Percentiles rank a stretch among this genome's conserved stretches.
phyloP scores from a whole-genome alignment of 2,797 vertebrate species.

The Oreochromis mossambicus region DNA sequence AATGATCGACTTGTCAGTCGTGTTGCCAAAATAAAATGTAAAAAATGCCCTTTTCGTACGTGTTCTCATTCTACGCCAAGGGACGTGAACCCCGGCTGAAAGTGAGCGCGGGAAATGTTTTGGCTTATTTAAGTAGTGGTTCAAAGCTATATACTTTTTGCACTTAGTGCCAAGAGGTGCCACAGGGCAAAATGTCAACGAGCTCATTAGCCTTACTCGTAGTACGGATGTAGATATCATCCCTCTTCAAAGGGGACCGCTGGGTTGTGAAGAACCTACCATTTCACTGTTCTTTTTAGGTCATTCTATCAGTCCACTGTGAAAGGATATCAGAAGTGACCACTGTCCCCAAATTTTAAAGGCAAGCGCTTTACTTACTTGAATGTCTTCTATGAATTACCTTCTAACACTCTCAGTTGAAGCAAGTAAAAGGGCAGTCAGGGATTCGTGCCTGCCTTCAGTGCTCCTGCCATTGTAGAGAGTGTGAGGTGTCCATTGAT shows the following conservation, averaged over 20 bases:
- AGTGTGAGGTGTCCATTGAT: conserved; percentile 5
- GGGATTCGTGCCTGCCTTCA: background rate
- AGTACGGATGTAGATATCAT: conserved; percentile 14
- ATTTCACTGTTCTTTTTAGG: conserved; percentile 10
- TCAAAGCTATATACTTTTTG: conserved; percentile 14
- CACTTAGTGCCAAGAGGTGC: conserved; percentile 5
- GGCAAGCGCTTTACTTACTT: background rate
- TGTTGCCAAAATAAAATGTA: background rate
- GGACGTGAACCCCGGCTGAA: background rate
- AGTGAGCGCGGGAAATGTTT: background rate
- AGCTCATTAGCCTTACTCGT: conserved; percentile 43
- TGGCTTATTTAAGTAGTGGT: conserved; percentile 9
- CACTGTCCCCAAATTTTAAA: background rate
- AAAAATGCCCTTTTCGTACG: background rate
- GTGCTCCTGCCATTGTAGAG: background rate
- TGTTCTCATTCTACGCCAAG: background rate
- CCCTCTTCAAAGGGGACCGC: conserved; percentile 34
- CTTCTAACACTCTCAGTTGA: background rate
- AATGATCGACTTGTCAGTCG: background rate
- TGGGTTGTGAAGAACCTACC: background rate
- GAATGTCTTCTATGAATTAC: background rate
- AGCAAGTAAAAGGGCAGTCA: background rate
- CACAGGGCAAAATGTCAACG: conserved; percentile 39
- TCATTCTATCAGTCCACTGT: background rate
- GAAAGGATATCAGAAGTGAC: conserved; percentile 2